phyloP scores from a whole-genome alignment of 2,888 invertebrate species.

The Phalera bucephala region DNA sequence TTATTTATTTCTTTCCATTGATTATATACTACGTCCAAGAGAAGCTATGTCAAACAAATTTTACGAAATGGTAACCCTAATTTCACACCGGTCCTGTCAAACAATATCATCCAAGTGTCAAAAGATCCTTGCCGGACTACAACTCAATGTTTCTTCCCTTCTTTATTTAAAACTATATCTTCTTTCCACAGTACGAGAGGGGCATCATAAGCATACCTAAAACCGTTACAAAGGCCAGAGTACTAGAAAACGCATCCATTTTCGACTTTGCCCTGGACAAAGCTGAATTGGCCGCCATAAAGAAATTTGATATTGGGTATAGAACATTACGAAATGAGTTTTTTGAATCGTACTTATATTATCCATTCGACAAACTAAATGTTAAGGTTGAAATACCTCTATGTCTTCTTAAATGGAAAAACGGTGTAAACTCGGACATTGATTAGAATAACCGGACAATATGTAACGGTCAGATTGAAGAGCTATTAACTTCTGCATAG shows the following conservation, averaged over 20 bases:
- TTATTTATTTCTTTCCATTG: too few species aligned
- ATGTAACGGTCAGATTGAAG: too few species aligned
- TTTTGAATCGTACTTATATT: constrained; percentile 50
- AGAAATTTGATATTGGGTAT: constrained; percentile 54
- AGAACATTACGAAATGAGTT: constrained; percentile 45
- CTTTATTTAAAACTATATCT: too few species aligned
- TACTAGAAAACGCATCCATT: constrained; percentile 60
- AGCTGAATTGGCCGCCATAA: constrained; percentile 42
- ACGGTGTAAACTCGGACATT: constrained; percentile 31
- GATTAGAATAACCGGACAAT: constrained; percentile 7
- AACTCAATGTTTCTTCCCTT: too few species aligned
- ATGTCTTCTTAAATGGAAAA: constrained; percentile 43
- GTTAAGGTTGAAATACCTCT: constrained; percentile 32
- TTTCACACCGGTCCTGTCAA: too few species aligned
- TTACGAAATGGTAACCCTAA: too few species aligned
- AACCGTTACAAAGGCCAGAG: constrained; percentile 49
- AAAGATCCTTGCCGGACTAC: too few species aligned
- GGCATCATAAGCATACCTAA: constrained; percentile 58
- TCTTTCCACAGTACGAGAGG: constrained; percentile 52
- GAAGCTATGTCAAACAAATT: too few species aligned
- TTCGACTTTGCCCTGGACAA: constrained; percentile 59
- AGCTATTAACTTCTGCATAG: too few species aligned
- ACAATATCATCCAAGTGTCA: too few species aligned
- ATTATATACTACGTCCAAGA: too few species aligned
- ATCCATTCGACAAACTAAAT: constrained; percentile 49